A percentile compares a stretch with the other conserved stretches of the same genome.
phyloP scores from a whole-genome alignment of 2,888 invertebrate genomes.

The Perizoma flavofasciatum region DNA sequence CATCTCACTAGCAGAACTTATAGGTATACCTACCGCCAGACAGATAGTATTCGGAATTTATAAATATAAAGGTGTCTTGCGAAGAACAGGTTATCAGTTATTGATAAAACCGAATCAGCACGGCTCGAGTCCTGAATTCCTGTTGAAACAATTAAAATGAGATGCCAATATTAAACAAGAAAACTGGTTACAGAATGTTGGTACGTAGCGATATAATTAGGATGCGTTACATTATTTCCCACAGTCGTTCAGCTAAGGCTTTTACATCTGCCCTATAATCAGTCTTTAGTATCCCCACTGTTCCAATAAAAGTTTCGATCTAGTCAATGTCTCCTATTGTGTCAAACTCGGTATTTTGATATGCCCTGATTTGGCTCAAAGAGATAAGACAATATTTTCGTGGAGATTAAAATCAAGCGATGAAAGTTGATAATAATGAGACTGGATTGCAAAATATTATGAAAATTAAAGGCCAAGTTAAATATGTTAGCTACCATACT shows the following conservation, averaged over 20 bases:
- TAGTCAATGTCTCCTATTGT: too few relatives aligned
- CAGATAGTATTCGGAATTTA: background rate
- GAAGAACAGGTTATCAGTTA: constrained; percentile 8
- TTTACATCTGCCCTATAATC: constrained; percentile 12
- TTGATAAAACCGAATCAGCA: constrained; percentile 16
- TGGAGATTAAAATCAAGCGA: too few relatives aligned
- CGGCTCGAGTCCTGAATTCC: constrained; percentile 10
- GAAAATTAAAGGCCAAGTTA: too few relatives aligned
- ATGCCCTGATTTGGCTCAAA: too few relatives aligned
- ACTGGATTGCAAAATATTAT: too few relatives aligned
- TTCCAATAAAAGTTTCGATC: too few relatives aligned
- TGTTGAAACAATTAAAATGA: constrained; percentile 26
- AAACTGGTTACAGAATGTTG: constrained; percentile 16
- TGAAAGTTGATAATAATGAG: too few relatives aligned
- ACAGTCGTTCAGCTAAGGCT: constrained; percentile 16
- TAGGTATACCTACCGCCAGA: too few relatives aligned
- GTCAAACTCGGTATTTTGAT: too few relatives aligned
- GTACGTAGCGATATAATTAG: constrained; percentile 17
- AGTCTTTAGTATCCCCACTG: background rate
- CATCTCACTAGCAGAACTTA: too few relatives aligned
- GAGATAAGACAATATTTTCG: too few relatives aligned
- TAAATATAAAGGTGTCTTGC: constrained; percentile 2
- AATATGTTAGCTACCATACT: background rate
- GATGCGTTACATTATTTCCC: constrained; percentile 17
- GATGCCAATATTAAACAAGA: constrained; percentile 17